A percentile compares a stretch with the other conserved stretches of the same genome.
Evolutionary conservation across 53 echinoderm and acorn worm species (phyloP).

Genomic region (Patiria pectinifera): DNA sequence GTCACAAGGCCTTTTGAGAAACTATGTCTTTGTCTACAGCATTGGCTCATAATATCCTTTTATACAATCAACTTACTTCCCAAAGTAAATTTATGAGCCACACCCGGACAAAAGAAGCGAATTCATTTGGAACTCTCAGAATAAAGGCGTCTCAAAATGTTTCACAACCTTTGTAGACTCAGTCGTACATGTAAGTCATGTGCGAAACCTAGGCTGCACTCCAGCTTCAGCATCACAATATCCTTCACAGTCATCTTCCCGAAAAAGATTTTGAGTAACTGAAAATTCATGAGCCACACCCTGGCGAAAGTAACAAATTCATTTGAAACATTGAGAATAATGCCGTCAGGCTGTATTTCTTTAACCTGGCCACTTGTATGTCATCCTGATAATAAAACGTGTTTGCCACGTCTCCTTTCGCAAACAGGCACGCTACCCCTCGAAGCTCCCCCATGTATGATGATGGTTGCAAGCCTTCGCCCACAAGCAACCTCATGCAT

Average conservation of each 20-base stretch:
- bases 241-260: no score
- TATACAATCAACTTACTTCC: neutral
- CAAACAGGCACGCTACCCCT: conserved; percentile 4
- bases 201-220: no score
- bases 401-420: neutral
- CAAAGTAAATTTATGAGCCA: conserved; percentile 30
- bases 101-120: conserved; percentile 19
- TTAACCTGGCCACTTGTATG: neutral
- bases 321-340: conserved; percentile 44
- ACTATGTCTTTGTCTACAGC: no score
- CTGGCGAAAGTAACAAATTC: conserved; percentile 18
- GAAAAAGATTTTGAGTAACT: neutral
- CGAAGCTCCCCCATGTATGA: neutral
- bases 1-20: no score
- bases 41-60: no score
- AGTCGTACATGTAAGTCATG: no score
- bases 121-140: conserved; percentile 37
- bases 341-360: conserved; percentile 23
- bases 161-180: no score
- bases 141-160: neutral
- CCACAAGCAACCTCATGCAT: conserved; percentile 30
- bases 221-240: no score
- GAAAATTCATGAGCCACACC: conserved; percentile 48
- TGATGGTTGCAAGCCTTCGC: neutral
- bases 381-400: neutral